phyloP scores from a whole-genome alignment of 35 echinoderm and acorn worm species.

The Hemicentrotus pulcherrimus region DNA sequence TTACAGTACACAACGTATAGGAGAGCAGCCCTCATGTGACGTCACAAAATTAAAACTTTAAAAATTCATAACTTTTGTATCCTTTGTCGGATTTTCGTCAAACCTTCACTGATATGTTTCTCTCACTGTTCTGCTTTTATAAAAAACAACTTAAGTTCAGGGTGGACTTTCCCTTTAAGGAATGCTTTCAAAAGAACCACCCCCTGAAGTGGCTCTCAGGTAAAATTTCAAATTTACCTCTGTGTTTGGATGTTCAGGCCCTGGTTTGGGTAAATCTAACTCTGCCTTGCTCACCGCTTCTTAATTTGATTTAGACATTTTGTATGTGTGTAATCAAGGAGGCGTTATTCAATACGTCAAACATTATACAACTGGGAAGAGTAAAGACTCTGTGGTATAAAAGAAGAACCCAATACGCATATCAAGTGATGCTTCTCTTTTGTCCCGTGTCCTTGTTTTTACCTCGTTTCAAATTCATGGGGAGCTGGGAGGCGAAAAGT shows the following conservation, averaged over 20 bases:
- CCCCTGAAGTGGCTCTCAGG: neutral
- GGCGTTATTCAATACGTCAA: neutral
- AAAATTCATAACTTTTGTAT: no score
- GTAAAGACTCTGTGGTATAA: neutral
- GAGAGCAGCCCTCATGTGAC: no score
- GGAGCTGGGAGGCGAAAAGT: slow-evolving; percentile 39
- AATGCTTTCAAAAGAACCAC: neutral
- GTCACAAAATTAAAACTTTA: no score
- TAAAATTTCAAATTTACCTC: slow-evolving; percentile 2
- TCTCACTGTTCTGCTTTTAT: no score
- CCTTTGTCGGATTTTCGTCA: no score
- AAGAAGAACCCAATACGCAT: neutral
- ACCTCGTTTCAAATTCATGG: neutral
- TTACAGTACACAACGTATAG: no score
- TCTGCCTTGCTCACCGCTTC: neutral
- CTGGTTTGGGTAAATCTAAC: neutral
- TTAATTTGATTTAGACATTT: slow-evolving; percentile 36
- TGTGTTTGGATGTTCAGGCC: neutral
- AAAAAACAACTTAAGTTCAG: no score
- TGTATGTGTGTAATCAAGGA: slow-evolving; percentile 17
- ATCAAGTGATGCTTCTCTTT: slow-evolving; percentile 8
- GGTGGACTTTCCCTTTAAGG: no score
- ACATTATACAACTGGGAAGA: slow-evolving; percentile 28
- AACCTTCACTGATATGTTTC: no score
- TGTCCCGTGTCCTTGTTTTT: slow-evolving; percentile 28